Conservation (phyloP, 2,113 vertebrate species). For the Gymnobelideus leadbeateri region DNA sequence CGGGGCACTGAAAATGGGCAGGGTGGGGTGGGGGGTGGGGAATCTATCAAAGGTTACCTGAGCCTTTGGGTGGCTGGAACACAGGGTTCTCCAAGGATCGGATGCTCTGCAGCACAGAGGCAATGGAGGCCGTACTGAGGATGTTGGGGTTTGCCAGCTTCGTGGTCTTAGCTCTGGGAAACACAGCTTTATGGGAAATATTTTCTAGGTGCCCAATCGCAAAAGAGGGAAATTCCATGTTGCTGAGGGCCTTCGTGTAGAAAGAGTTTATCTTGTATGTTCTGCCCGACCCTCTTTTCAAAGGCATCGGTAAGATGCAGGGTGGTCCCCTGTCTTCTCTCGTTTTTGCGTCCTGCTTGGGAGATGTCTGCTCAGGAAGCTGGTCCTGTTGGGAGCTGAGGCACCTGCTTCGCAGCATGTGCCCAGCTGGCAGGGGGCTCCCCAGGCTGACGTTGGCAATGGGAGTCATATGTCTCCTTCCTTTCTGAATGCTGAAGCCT, state of each 20-base stretch:
- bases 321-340: neutral
- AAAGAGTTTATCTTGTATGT: fast-evolving
- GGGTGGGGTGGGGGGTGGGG: neutral
- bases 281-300: neutral
- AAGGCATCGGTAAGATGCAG: neutral
- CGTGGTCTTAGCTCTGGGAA: neutral
- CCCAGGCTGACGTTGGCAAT: neutral
- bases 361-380: fast-evolving
- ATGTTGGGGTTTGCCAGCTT: fast-evolving
- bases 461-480: conserved; percentile 30
- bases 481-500: conserved; percentile 59
- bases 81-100: neutral
- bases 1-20: neutral
- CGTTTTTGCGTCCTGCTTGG: neutral
- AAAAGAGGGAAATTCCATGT: neutral
- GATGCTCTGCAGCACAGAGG: neutral
- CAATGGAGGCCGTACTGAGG: fast-evolving
- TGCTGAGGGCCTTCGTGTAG: neutral
- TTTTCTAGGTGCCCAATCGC: neutral
- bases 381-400: neutral
- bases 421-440: fast-evolving
- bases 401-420: neutral
- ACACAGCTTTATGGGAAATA: fast-evolving
- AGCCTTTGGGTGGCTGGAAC: neutral
- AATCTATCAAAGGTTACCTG: conserved; percentile 50